Evolutionary conservation across 2,797 vertebrate species (phyloP), one percentile per base, ranked within the genome.

Genomic region (Karalla daura): DNA sequence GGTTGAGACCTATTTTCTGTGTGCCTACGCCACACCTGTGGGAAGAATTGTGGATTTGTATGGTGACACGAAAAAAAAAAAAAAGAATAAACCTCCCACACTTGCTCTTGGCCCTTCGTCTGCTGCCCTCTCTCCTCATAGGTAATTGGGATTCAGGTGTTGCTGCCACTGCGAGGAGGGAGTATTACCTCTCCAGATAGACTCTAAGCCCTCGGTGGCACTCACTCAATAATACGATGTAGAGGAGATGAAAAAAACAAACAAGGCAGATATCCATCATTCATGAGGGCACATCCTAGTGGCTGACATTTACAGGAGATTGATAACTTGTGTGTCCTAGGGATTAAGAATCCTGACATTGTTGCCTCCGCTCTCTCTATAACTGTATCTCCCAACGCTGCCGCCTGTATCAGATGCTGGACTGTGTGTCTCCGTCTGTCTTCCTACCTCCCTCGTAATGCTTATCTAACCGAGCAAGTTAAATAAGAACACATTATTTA

Each of bases 301-400:
- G 63, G 66, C 78, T 92, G 90, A 90, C 91, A 92, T 93, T 92
- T 91, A 88, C 88, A 87, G 81, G 70, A 85, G 83, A 88, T 84
- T 84, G 90, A 91, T 92, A 90, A 86, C 74, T 76, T 30, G 5
- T 43, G 64, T 81, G 78, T 86, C 55, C 67, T 13, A 28, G 80
- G 80, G 82, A 90, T 88, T 86, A 86, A 77, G 66, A 68, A 63
- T 81, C 62, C 60, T 73, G 81, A 73, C 78, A 73, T 69, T 58
- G 78, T 71, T 40, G 68, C 76, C 70, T 70, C 72, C 58, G 20
- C 17, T 35, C 39, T 68, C 45, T 67, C 28, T 35, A n/a, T 71
- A 58, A 68, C 67, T 65, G 32, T 70, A 41, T 70, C 40, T 65
- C 47, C 63, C 25, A 32, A 33, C 35, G n/a, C 54, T 40, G 35